phyloP scores from a whole-genome alignment of 2,888 invertebrate species.

The Andrena haemorrhoa region DNA sequence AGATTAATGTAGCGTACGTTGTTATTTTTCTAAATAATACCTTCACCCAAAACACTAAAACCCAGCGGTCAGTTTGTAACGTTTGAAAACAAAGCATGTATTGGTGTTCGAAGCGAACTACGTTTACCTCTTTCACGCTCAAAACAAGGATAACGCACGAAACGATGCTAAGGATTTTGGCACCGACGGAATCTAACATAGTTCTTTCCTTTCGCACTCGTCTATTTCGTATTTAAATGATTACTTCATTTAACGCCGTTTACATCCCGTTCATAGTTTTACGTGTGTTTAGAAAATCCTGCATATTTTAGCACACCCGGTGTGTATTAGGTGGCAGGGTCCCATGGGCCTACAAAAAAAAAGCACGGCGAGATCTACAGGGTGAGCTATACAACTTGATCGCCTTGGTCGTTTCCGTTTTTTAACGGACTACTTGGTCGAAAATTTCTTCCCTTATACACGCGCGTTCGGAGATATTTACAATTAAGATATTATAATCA shows the following conservation, averaged over 20 bases:
- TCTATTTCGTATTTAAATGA: slow-evolving; percentile 11
- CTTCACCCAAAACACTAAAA: neutral
- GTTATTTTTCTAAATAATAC: neutral
- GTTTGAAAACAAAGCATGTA: neutral
- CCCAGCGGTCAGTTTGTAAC: neutral
- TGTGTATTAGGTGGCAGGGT: slow-evolving; percentile 22
- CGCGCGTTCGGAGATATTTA: neutral
- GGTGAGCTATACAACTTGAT: slow-evolving; percentile 33
- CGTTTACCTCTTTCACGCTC: slow-evolving; percentile 35
- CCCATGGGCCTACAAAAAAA: slow-evolving; percentile 36
- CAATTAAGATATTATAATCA: neutral
- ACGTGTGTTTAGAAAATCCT: slow-evolving; percentile 1
- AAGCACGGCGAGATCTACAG: slow-evolving; percentile 29
- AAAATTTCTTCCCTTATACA: neutral
- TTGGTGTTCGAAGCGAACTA: slow-evolving; percentile 16
- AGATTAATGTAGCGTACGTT: neutral
- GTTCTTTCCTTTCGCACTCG: neutral
- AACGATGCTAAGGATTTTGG: slow-evolving; percentile 8
- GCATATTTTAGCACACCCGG: slow-evolving; percentile 18
- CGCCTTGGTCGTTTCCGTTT: slow-evolving; percentile 23
- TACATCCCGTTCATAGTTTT: slow-evolving; percentile 5
- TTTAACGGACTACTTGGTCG: neutral
- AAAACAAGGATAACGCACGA: slow-evolving; percentile 17
- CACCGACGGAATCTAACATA: slow-evolving; percentile 19
- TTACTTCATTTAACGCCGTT: neutral